Base-by-base conservation (phyloP, 2,113 vertebrate species). In the Cyprinus carpio region DNA sequence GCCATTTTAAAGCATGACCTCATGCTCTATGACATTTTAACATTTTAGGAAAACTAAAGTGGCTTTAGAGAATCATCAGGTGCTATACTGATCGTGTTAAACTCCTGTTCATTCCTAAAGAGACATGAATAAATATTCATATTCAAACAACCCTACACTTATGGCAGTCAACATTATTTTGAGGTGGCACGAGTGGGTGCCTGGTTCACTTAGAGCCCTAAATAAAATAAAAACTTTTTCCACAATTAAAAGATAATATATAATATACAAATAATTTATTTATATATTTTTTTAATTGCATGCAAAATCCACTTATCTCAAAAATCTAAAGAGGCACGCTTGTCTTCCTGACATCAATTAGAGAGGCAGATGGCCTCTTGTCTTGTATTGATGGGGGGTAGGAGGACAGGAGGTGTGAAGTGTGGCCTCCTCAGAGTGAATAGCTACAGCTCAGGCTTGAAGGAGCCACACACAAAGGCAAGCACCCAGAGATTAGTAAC, bases 341-440 rank as follows among this genome's bases (percentile, higher is more conserved):
- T 40, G 18, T 43, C 89, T 90, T 90, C 91, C 90, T 92, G 86
- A 31, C 62, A 85, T 80, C 88, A 86, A 86, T 89, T 31, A 87
- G 84, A 60, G 75, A 85, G 92, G 91, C 94, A 94, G 93, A 94
- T 94, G 93, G 92, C 84, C 27, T 65, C 77, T 85, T 91, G 89
- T 90, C 87, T 58, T 84, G 65, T 51, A 56, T 74, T 81, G 62
- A 1, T 20, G 83, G 81, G 86, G 75, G 49, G 58, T 58, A 11
- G 40, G 65, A 60, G 83, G 69, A 64, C 46, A 15, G 65, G 81
- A 69, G 62, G 27, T 46, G 86, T 88, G 88, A 88, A 87, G 85
- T 89, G 88, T 90, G 83, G 65, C 85, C 54, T 81, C 82, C 58
- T 84, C 40, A 60, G 6, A 75, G 81, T 69, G 40, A 76, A 84